Percentiles rank a stretch among this genome's conserved stretches.
These are phyloP conservation scores for Urechis unicinctus DNA, from an alignment of 2,888 invertebrate species.

Conservation along the genomic window DNA sequence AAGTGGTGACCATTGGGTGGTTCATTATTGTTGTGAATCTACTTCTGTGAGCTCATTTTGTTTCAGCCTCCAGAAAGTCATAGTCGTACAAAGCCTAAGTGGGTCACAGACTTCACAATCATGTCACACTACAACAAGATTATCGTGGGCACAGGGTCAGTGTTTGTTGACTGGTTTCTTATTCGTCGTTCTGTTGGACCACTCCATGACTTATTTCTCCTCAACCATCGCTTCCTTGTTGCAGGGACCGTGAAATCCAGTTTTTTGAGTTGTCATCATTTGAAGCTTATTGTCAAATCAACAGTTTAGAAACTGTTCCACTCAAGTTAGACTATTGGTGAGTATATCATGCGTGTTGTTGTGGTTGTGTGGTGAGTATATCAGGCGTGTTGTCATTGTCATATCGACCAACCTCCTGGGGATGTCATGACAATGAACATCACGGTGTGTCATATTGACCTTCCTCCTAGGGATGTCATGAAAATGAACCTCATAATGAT, in stretches of 20 bases:
- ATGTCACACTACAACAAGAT: constrained; percentile 48
- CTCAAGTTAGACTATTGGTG: constrained; percentile 49
- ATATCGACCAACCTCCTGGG: no score
- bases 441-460: no score
- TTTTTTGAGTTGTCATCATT: constrained; percentile 51
- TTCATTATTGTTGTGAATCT: no score
- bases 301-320: constrained; percentile 48
- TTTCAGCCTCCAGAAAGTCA: constrained; percentile 1
- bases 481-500: no score
- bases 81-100: constrained; percentile 35
- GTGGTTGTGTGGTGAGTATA: no score
- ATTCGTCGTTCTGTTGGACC: no score
- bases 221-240: constrained; percentile 8
- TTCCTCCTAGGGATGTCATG: no score
- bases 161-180: background rate
- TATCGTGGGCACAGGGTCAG: constrained; percentile 22
- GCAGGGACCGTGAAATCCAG: constrained; percentile 50
- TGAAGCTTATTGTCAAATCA: constrained; percentile 51
- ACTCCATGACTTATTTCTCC: background rate
- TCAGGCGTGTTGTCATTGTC: no score
- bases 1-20: no score
- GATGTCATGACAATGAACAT: no score
- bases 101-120: constrained; percentile 51
- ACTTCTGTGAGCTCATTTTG: no score
- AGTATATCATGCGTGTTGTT: constrained; percentile 12